Evolutionary conservation across 2,888 invertebrate genomes (phyloP).

Genomic region (Lithophane ornitopus): DNA sequence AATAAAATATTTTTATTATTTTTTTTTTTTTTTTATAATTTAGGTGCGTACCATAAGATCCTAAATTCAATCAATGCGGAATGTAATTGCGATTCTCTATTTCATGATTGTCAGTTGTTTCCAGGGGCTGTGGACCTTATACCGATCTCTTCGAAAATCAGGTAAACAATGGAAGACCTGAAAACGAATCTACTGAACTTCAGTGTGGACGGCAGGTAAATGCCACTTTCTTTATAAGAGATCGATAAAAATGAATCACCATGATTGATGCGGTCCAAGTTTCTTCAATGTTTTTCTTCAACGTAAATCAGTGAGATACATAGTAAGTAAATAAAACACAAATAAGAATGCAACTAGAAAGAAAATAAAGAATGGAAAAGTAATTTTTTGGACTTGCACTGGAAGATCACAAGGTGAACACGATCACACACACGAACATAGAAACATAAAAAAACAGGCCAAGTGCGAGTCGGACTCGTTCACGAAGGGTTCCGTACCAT

Average conservation of each 20-base stretch:
- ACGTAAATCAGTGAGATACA: not conserved
- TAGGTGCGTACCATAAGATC: conserved; percentile 7
- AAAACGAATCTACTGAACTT: not conserved
- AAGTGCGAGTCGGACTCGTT: too few relatives aligned
- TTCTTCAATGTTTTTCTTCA: not conserved
- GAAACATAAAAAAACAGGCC: not conserved
- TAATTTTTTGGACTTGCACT: not conserved
- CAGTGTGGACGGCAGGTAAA: not conserved
- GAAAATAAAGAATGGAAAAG: not conserved
- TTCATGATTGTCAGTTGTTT: conserved; percentile 40
- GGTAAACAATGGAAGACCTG: conserved; percentile 12
- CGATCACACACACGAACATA: too few relatives aligned
- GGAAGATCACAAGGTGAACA: not conserved
- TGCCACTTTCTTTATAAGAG: too few relatives aligned
- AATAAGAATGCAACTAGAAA: not conserved
- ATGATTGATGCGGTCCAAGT: not conserved
- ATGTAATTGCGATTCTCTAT: conserved; percentile 31
- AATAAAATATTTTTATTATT: too few relatives aligned
- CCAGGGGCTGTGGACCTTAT: conserved; percentile 6
- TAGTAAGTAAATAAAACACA: not conserved
- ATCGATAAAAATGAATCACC: not conserved
- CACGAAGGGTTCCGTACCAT: too few relatives aligned
- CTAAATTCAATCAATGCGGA: conserved; percentile 36
- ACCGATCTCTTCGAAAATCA: conserved; percentile 1
- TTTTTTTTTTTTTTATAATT: too few relatives aligned